Evolutionary conservation across 2,888 invertebrate species (phyloP), one percentile per base, ranked within the genome.

Genomic region (Eristalis arbustorum): DNA sequence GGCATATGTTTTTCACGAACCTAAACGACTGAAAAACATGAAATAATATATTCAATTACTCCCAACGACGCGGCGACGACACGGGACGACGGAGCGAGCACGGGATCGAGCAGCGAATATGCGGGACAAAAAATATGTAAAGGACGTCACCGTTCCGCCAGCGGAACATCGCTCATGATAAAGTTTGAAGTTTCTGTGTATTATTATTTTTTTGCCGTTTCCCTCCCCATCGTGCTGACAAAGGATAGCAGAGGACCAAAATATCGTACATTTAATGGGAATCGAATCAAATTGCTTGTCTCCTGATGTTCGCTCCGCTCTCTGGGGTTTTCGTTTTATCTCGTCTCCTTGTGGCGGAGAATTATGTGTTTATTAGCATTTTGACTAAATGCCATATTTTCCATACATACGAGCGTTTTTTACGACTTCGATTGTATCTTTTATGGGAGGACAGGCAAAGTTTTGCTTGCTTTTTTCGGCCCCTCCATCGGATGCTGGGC

Each of bases 11-110:
- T 82, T 68, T 76, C 67, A 72, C 72, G 68, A 72, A 67, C 25
- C 72, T 72, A 82, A 77, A 82, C 82, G 76, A 82, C 82, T 81
- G 75, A 82, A 82, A 76, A 82, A 82, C 76, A 82, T 67, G 82
- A 82, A 76, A 82, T 72, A 82, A 82, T 81, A 81, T 81, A 81
- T 82, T 82, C 82, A 82, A 82, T 82, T 82, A 82, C 67, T 77
- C 77, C 69, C 11, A 28, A 63, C 62, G 63, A 13, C 25, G 42
- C 8, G 31, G 1, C 31, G 31, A 31, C 31, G 31, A 31, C 5
- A n/a, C 42, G 14, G 25, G 28, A 68, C 13, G 14, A 59, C 5
- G 18, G 0, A 1, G 56, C 57, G 25, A 59, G 22, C 4, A n/a
- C 2, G 1, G 42, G 37, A 42, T 6, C 13, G 10, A 57, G 59